These are phyloP conservation scores for Halisarca cf. caerulea DNA, from an alignment of 37 sponge, comb jelly and placozoan genomes.

Conservation along the genomic window DNA sequence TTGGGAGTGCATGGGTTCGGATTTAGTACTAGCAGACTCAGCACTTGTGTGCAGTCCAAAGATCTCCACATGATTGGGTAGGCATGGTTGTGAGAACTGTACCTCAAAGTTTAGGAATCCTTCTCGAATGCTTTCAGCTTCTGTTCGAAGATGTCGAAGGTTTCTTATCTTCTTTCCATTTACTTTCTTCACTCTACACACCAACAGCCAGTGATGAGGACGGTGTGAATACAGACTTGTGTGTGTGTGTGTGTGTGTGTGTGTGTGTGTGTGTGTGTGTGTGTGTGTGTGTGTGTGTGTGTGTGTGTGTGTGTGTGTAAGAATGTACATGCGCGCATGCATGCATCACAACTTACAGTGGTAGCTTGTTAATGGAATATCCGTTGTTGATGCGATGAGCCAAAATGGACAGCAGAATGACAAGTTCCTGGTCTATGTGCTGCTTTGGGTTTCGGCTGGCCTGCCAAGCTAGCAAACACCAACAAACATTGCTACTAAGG, in stretches of 20 bases:
- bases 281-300: no score
- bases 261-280: no score
- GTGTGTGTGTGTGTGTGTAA: no score
- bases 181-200: not conserved
- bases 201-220: no score
- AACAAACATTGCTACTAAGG: no score
- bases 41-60: no score
- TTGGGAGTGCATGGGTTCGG: no score
- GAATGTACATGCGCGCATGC: no score
- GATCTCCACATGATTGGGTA: no score
- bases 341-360: not conserved
- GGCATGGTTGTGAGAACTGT: not conserved
- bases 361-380: not conserved
- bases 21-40: no score
- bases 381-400: conserved; percentile 9
- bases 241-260: no score
- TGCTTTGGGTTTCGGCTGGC: conserved; percentile 15
- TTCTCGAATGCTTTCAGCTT: conserved; percentile 5
- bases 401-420: conserved; percentile 14
- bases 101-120: conserved; percentile 25
- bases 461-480: not conserved
- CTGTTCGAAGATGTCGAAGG: not conserved
- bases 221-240: not conserved
- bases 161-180: conserved; percentile 27
- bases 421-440: not conserved